Base-by-base conservation (phyloP, 2,113 vertebrate genomes). In the Camelus bactrianus region DNA sequence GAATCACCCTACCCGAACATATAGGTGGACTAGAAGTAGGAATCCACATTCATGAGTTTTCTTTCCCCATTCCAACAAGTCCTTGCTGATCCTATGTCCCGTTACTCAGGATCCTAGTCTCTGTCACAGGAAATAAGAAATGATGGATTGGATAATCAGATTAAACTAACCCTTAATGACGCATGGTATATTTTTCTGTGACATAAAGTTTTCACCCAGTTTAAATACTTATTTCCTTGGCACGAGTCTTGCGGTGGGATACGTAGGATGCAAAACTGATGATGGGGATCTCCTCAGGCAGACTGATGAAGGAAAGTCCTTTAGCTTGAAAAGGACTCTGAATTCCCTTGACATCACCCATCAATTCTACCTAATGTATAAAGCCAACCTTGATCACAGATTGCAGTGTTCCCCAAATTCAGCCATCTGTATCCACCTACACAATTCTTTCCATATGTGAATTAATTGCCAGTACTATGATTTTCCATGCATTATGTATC, bases 191-290 rank as follows among this genome's bases (percentile, higher is more conserved):
- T 73, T 93, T 93, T 88, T 48, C 72, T 73, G 15, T 46, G 64
- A 30, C 10, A 54, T 76, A 65, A 46, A 72, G 14, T 28, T 93
- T 77, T 92, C 28, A 84, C 16, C 20, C 9, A 70, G 13, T 65
- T 93, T 62, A 93, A 91, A 91, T 38, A 62, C 54, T 62, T 65
- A 87, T 75, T 83, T 91, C 30, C 30, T 90, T 77, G n/a, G 35
- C 70, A 75, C 80, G 11, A 56, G 16, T 5, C 62, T 93, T 72
- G 58, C 22, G 11, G 10, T 54, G 42, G 73, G n/a, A 87, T 77
- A 52, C 11, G 90, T 76, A 77, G 19, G 42, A 4, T n/a, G 16
- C 54, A 16, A 92, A n/a, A 60, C 28, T 52, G 20, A 73, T 46
- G 50, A 62, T 81, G 42, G 7, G 42, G 22, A 81, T 73, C 32